Evolutionary conservation across 23 tunicate species (phyloP), one percentile per base, ranked within the genome.

Genomic region (Phallusia fumigata): DNA sequence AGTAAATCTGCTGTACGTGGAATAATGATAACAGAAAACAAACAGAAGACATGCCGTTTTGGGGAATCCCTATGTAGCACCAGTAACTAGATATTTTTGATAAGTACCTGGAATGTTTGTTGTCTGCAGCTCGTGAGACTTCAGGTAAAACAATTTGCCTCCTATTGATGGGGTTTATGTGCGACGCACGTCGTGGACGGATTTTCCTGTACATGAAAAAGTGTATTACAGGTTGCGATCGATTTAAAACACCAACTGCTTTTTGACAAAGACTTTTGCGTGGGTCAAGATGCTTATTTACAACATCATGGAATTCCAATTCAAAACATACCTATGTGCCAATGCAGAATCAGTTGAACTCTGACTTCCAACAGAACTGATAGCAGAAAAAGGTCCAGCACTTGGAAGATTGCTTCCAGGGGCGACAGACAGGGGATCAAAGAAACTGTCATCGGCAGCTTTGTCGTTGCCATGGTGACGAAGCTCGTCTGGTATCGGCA

Each of bases 101-200:
- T n/a, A n/a, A n/a, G n/a, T 24, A 58, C 69, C 69, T 58, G 26
- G 69, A 22, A 58, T 74, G 45, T 74, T 74, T 74, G 36, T 74
- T 74, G 35, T 74, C 30, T 5, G 77, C 40, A 21, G n/a, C 40
- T 74, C 30, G 13, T 30, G 36, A 21, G 6, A 28, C 1, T 19
- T 77, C 81, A 35, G 89, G 95, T 0, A 90, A 79, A 31, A 44
- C 89, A 32, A 90, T 90, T 32, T 90, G 89, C 58, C 89, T 36
- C 21, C 85, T 40, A 0, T 47, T 47, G n/a, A 79, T 73, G 0
- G 86, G 89, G 53, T 77, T 85, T 0, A 87, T 87, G 36, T 81
- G 86, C 0, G 79, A 74, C 0, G 80, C 75, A 45, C 82, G 51
- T 26, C 76, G 74, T 0, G 75, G 75, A 0, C 44, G 31, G 47